Evolutionary conservation across 2,888 invertebrate genomes (phyloP).

Genomic region (Sphaerophoria taeniata): DNA sequence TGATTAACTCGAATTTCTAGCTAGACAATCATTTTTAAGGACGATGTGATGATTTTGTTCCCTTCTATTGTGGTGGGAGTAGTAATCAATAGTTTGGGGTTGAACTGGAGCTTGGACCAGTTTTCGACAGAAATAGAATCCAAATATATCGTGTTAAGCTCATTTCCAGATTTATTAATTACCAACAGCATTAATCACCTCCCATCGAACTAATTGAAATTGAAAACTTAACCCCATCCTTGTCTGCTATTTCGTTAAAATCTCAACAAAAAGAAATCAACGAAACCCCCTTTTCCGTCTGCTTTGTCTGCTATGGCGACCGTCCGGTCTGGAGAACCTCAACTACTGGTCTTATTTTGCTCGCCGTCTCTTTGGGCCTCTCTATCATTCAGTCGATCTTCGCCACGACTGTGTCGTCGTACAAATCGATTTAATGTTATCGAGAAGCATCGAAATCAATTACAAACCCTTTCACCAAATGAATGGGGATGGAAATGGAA

Average conservation of each 20-base stretch:
- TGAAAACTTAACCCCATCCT: no score
- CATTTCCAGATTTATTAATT: conserved; percentile 30
- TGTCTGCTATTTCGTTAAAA: no score
- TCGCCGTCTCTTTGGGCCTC: background rate
- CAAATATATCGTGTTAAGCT: conserved; percentile 25
- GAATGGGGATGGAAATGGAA: conserved; percentile 44
- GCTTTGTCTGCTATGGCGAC: background rate
- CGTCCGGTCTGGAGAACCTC: background rate
- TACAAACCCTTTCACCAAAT: conserved; percentile 68
- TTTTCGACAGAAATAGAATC: background rate
- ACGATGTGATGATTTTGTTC: no score
- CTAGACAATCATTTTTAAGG: no score
- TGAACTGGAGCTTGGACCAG: conserved; percentile 6
- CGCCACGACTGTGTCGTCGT: conserved; percentile 24
- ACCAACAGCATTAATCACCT: conserved; percentile 37
- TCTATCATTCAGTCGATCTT: background rate
- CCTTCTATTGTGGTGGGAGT: no score
- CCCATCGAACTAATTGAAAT: background rate
- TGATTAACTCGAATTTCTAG: conserved; percentile 7
- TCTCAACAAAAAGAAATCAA: background rate
- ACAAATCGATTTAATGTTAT: conserved; percentile 69
- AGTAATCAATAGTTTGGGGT: no score
- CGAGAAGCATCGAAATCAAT: conserved; percentile 72
- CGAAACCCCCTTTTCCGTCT: background rate
- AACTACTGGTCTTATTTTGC: background rate